Evolutionary conservation across 2,888 invertebrate species (phyloP).

Genomic region (Cataglyphis cursor): DNA sequence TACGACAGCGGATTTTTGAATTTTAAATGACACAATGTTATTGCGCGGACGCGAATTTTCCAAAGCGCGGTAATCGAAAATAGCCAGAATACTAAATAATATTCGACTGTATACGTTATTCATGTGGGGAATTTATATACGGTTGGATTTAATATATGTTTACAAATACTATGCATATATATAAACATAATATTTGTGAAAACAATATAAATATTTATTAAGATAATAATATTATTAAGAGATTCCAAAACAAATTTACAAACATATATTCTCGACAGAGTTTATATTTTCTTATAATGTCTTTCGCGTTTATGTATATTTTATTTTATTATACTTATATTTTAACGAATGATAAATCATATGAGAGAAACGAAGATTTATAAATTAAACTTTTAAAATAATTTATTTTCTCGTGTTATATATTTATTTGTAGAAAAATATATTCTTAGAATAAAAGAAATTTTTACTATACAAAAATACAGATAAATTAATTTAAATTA

Average conservation of each 20-base stretch:
- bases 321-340: not conserved
- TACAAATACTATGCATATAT: constrained; percentile 21
- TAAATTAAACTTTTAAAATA: not conserved
- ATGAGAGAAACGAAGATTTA: not conserved
- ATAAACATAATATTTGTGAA: not conserved
- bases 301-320: not conserved
- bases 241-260: not conserved
- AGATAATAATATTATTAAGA: constrained; percentile 6
- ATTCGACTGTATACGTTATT: not conserved
- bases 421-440: not conserved
- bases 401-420: not conserved
- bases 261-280: not conserved
- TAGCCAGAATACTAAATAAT: not conserved
- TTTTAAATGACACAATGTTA: not conserved
- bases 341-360: not conserved
- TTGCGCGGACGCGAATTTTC: not conserved
- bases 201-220: not conserved
- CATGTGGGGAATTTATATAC: not conserved
- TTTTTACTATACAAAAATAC: not conserved
- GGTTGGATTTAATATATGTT: constrained; percentile 23
- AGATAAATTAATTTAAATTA: constrained; percentile 5
- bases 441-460: not conserved
- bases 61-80: not conserved
- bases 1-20: constrained; percentile 75
- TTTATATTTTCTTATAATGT: not conserved